Percentiles rank a stretch among this genome's conserved stretches.
These are phyloP conservation scores for Electrona antarctica DNA, from an alignment of 2,113 vertebrate species.

Conservation along the genomic window DNA sequence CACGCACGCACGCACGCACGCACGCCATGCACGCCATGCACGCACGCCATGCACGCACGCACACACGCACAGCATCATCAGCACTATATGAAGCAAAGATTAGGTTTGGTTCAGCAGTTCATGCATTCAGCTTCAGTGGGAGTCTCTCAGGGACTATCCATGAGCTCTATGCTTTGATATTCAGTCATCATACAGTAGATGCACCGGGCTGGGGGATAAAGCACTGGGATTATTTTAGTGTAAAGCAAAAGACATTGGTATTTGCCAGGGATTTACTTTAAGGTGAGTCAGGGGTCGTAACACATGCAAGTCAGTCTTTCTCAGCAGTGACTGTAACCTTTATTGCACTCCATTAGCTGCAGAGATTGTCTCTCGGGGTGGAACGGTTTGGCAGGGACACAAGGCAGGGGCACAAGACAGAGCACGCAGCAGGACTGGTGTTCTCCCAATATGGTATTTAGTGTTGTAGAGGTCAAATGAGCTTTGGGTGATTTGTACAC, in stretches of 20 bases:
- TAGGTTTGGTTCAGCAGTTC: conserved; percentile 38
- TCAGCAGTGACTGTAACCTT: conserved; percentile 65
- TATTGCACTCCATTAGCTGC: conserved; percentile 58
- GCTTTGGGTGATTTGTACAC: conserved; percentile 6
- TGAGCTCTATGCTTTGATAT: conserved; percentile 42
- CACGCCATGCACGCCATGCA: neutral
- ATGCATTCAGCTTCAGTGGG: conserved; percentile 20
- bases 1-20: neutral
- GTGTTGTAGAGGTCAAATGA: conserved; percentile 33
- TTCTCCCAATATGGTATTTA: conserved; percentile 41
- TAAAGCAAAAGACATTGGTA: conserved; percentile 32
- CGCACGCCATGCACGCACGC: neutral
- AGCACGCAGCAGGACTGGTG: conserved; percentile 55
- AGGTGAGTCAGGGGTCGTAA: conserved; percentile 63
- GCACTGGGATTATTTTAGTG: conserved; percentile 46
- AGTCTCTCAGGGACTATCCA: conserved; percentile 26
- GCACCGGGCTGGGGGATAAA: conserved; percentile 28
- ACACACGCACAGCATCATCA: conserved; percentile 12
- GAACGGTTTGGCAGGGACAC: conserved; percentile 16
- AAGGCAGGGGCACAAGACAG: conserved; percentile 47
- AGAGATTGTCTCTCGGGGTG: conserved; percentile 33
- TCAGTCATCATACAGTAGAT: conserved; percentile 33
- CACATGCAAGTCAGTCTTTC: conserved; percentile 35
- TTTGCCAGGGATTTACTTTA: conserved; percentile 52
- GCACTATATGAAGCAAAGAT: conserved; percentile 30